Evolutionary conservation across 2,797 vertebrate species (phyloP).

Genomic region (Phrynocephalus forsythii): DNA sequence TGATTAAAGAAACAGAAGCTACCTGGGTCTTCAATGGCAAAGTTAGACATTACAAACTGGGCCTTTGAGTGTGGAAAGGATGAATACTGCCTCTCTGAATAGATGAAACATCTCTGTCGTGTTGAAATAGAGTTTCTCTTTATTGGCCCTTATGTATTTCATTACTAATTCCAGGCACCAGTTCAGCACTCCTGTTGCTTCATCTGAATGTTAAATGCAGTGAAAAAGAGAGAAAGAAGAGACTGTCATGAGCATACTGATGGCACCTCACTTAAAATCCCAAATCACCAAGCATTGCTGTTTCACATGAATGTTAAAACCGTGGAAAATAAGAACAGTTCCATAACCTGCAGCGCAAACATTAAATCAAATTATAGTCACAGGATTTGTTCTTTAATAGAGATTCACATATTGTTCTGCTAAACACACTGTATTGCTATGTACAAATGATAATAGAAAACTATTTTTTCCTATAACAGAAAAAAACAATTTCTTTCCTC

Average conservation of each 20-base stretch:
- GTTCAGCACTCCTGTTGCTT: not conserved
- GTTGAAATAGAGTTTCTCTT: not conserved
- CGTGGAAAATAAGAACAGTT: not conserved
- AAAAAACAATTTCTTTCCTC: too few relatives aligned
- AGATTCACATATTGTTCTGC: not conserved
- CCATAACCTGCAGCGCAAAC: not conserved
- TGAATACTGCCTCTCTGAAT: not conserved
- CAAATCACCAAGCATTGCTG: not conserved
- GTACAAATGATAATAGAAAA: not conserved
- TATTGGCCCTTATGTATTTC: not conserved
- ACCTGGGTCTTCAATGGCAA: not conserved
- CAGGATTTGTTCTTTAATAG: not conserved
- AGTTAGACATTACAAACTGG: not conserved
- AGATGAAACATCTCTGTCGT: not conserved
- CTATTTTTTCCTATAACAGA: not conserved
- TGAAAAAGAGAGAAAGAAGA: not conserved
- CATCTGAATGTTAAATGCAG: not conserved
- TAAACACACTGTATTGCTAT: not conserved
- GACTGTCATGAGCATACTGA: not conserved
- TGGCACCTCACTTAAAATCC: not conserved
- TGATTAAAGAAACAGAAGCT: not conserved
- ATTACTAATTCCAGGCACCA: constrained; percentile 3
- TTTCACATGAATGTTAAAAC: not conserved
- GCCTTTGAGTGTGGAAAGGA: not conserved
- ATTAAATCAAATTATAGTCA: not conserved